Conservation (phyloP, 2,113 vertebrate genomes). For the Malurus alboscapulatus region DNA sequence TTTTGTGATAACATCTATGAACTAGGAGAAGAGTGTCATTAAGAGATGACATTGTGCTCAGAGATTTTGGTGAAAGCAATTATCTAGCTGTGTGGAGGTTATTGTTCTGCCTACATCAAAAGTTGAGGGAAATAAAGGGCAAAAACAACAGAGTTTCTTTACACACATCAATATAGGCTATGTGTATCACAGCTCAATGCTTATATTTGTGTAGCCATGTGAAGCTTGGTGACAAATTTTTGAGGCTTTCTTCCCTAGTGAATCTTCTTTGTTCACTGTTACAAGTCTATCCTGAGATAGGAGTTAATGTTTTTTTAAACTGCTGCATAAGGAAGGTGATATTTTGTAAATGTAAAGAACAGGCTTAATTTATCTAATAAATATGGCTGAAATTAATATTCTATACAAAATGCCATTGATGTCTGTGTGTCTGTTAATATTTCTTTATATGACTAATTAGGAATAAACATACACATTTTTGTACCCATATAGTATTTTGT, state of each 20-base stretch:
- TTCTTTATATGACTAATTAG: neutral
- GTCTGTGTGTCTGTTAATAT: neutral
- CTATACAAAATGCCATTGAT: neutral
- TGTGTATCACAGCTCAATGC: neutral
- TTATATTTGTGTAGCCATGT: neutral
- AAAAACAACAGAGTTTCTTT: neutral
- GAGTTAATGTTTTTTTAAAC: neutral
- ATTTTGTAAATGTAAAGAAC: neutral
- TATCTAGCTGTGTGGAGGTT: neutral
- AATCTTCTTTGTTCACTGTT: neutral
- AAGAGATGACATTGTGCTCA: neutral
- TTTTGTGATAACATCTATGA: conserved; percentile 42
- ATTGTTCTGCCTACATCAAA: conserved; percentile 20
- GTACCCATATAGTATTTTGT: neutral
- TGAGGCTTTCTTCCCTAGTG: neutral
- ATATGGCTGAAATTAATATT: neutral
- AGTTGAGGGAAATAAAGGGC: neutral
- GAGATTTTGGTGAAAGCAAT: conserved; percentile 5
- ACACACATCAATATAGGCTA: neutral
- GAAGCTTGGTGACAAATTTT: neutral
- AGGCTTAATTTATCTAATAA: neutral
- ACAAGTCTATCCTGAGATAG: neutral
- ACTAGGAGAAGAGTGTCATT: neutral
- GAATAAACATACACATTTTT: neutral
- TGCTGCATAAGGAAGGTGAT: neutral